phyloP scores from a whole-genome alignment of 2,113 vertebrate genomes.

The Struthio camelus region DNA sequence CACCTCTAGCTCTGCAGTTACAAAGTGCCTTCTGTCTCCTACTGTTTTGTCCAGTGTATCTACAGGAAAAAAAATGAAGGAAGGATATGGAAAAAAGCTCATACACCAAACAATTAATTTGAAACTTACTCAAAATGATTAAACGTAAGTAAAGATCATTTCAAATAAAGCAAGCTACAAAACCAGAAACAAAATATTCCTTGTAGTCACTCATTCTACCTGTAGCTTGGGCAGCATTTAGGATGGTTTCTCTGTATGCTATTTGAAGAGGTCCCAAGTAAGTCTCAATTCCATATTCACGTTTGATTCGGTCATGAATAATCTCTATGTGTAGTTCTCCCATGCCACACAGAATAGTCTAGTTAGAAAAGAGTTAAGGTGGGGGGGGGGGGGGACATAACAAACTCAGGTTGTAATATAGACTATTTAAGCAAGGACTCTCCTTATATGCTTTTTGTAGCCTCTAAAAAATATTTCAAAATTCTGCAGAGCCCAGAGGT shows the following conservation, averaged over 20 bases:
- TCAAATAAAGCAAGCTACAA: neutral
- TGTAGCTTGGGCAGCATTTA: conserved; percentile 75
- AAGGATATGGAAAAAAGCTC: neutral
- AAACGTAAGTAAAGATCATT: neutral
- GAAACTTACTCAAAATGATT: neutral
- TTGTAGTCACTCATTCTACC: conserved; percentile 72
- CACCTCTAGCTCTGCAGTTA: conserved; percentile 79
- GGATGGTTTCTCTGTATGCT: conserved; percentile 92
- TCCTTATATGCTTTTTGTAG: neutral
- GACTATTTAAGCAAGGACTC: neutral
- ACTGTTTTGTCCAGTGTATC: conserved; percentile 88
- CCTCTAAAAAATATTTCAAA: neutral
- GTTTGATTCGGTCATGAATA: conserved; percentile 92
- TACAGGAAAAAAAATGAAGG: neutral
- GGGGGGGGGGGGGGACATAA: neutral
- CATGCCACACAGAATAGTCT: conserved; percentile 98
- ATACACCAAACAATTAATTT: neutral
- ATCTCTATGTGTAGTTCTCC: conserved; percentile 98
- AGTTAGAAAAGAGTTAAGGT: neutral
- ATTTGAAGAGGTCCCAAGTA: conserved; percentile 93
- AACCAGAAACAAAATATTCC: neutral
- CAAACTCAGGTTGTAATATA: neutral
- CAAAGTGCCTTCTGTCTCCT: conserved; percentile 86
- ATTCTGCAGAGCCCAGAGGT: neutral
- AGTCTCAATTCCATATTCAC: conserved; percentile 92